Evolutionary conservation across 2,113 vertebrate species (phyloP).

Genomic region (Taxidea taxus): DNA sequence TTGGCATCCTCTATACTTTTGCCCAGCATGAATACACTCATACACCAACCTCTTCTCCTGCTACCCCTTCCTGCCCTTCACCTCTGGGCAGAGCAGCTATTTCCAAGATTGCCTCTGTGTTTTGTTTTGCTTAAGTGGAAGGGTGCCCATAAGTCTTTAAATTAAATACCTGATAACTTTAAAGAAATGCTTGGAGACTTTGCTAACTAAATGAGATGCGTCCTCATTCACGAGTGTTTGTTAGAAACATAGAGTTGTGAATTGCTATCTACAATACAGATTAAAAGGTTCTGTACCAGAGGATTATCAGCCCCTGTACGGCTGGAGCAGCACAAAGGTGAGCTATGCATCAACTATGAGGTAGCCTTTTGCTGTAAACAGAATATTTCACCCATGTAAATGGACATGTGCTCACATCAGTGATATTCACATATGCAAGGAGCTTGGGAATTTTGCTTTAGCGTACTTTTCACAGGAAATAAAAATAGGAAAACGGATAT

Average conservation of each 20-base stretch:
- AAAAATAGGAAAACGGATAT: conserved; percentile 80
- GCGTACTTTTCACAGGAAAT: conserved; percentile 84
- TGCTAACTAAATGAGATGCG: conserved; percentile 75
- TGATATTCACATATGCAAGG: conserved; percentile 83
- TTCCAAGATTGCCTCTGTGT: conserved; percentile 58
- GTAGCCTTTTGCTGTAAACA: conserved; percentile 99
- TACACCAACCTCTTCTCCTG: background rate
- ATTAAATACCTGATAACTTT: conserved; percentile 61
- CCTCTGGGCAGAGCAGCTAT: conserved; percentile 9
- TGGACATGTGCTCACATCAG: conserved; percentile 80
- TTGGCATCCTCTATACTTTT: background rate
- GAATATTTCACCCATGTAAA: conserved; percentile 85
- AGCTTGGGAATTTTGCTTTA: conserved; percentile 82
- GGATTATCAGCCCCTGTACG: conserved; percentile 82
- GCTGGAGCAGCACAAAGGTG: conserved; percentile 85
- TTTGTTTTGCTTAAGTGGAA: conserved; percentile 53
- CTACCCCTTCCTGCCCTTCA: background rate
- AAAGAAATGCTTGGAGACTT: conserved; percentile 74
- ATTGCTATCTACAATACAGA: conserved; percentile 67
- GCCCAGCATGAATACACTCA: background rate
- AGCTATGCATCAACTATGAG: conserved; percentile 91
- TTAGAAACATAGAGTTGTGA: conserved; percentile 70
- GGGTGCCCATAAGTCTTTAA: conserved; percentile 71
- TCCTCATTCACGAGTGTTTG: conserved; percentile 75
- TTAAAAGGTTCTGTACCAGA: conserved; percentile 84